Base-by-base conservation (phyloP, 2,888 invertebrate species). In the Xestia ashworthii region DNA sequence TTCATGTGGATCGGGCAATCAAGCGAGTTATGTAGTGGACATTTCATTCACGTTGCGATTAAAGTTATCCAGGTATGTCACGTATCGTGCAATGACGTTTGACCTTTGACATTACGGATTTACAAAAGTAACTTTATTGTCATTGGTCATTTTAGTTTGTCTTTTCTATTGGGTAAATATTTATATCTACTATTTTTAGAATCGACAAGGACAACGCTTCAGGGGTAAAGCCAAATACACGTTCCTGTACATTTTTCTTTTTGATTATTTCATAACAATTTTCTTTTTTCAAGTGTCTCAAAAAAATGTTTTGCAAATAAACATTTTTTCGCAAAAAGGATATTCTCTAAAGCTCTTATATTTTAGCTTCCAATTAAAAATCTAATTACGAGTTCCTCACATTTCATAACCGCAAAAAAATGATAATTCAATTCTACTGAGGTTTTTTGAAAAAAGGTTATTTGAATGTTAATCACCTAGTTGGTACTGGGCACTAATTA, bases 391-490 rank as follows among this genome's bases (percentile, higher is more conserved):
- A 8, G 12, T 60, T 60, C 38, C 44, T 71, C 50, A 25, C 16
- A 71, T 69, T 68, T 53, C 9, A 14, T 60, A 25, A 22, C 12
- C 38, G 25, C 6, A 76, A 76, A 81, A 80, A 74, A 83, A 80
- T 25, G 1, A 70, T 80, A 72, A 83, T 80, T 76, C 68, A 82
- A 81, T 81, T 71, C 71, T 55, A 69, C 62, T 41, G 79, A 74
- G 80, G 66, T 76, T 71, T 12, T 14, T 22, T 67, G 71, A 82
- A 82, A 85, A 82, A 70, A 78, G 60, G 25, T 74, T 70, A 32
- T 82, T 77, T 83, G 83, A 81, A 88, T 88, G 78, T 80, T 81
- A 88, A 89, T 82, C 62, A 78, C 77, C 77, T 83, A 84, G 83
- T 85, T 76, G 66, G 53, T 44, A 74, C 73, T 75, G 81, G 78